phyloP scores from a whole-genome alignment of 2,888 invertebrate genomes.

The Seira sanloemensis region DNA sequence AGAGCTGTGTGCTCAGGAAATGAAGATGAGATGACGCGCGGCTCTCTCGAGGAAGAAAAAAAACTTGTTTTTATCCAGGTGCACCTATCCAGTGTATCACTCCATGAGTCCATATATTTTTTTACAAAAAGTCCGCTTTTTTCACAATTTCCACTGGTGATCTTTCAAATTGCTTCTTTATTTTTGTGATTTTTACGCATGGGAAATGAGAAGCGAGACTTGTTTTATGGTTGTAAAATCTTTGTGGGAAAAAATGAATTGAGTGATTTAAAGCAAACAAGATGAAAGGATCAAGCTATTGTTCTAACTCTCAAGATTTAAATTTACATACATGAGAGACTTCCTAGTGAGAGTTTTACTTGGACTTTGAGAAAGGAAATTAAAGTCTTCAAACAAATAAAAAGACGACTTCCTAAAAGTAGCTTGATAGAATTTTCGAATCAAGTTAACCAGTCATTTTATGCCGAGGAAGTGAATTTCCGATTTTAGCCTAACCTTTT shows the following conservation, averaged over 20 bases:
- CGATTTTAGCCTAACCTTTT: too few relatives aligned
- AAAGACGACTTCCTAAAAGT: not conserved
- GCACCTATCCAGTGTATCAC: not conserved
- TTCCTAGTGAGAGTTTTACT: not conserved
- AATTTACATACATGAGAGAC: not conserved
- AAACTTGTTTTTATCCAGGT: not conserved
- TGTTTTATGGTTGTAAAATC: not conserved
- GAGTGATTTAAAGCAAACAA: slow-evolving; percentile 40
- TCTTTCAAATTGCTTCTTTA: not conserved
- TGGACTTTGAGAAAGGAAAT: not conserved
- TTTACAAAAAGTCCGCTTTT: not conserved
- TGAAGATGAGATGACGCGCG: slow-evolving; percentile 4
- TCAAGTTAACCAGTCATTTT: too few relatives aligned
- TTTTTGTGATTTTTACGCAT: slow-evolving; percentile 4
- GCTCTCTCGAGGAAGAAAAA: not conserved
- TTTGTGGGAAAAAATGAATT: not conserved
- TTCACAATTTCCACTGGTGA: not conserved
- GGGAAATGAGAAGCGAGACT: slow-evolving; percentile 11
- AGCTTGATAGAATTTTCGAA: too few relatives aligned
- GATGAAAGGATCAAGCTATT: not conserved
- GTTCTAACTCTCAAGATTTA: not conserved
- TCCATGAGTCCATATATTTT: not conserved
- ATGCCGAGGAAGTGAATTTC: too few relatives aligned
- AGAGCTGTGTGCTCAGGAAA: not conserved
- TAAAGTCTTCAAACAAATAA: not conserved